Conservation (phyloP, 2,797 vertebrate genomes). For the Leucoraja ocellata region DNA sequence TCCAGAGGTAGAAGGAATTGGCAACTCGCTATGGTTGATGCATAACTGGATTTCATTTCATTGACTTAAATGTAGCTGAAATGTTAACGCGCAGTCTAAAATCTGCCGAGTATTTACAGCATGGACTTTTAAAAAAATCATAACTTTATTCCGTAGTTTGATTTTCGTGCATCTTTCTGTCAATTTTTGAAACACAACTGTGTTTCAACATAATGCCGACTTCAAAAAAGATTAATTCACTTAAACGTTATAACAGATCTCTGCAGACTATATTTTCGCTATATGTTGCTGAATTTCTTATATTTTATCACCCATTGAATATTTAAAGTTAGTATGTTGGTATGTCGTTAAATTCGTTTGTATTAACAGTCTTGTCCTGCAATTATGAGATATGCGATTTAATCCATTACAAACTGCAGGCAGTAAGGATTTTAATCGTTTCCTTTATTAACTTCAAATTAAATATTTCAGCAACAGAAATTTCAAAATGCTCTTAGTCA, state of each 20-base stretch:
- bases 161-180: background rate
- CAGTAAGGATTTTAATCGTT: conserved; percentile 39
- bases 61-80: background rate
- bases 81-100: background rate
- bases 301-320: background rate
- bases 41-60: background rate
- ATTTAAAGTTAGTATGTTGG: background rate
- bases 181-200: background rate
- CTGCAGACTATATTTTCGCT: background rate
- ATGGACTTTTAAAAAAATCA: too few species aligned
- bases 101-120: background rate
- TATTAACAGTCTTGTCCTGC: background rate
- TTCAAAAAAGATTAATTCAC: background rate
- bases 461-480: conserved; percentile 96
- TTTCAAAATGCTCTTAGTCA: conserved; percentile 64
- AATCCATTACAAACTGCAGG: conserved; percentile 25
- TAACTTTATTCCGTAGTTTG: background rate
- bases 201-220: background rate
- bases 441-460: conserved; percentile 97
- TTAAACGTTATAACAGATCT: background rate
- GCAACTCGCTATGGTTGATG: background rate
- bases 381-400: conserved; percentile 18
- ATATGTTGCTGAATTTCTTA: background rate
- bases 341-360: background rate
- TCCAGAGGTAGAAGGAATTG: background rate